Evolutionary conservation across 2,888 invertebrate species (phyloP).

Genomic region (Tiphia femorata): DNA sequence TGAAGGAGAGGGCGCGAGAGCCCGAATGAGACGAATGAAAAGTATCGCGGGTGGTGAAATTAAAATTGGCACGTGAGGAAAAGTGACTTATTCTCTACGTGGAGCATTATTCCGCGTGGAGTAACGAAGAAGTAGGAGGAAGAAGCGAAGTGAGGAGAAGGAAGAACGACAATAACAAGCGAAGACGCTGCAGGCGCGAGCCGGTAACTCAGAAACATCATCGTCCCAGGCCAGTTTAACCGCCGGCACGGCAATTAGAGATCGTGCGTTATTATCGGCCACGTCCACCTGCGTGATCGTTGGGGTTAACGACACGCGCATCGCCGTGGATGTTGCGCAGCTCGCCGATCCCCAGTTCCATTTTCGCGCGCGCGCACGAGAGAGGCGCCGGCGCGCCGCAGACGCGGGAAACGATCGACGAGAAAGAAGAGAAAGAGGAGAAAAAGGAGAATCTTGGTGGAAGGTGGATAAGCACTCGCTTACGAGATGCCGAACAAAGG

Average conservation of each 20-base stretch:
- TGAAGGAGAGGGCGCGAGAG: not conserved
- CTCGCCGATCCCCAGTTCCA: not conserved
- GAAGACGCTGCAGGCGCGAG: too few species aligned
- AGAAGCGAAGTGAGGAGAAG: too few species aligned
- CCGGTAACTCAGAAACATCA: too few species aligned
- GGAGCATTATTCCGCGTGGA: too few species aligned
- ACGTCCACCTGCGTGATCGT: constrained; percentile 31
- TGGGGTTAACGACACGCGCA: constrained; percentile 37
- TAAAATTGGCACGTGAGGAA: too few species aligned
- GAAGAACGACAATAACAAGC: too few species aligned
- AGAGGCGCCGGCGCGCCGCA: not conserved
- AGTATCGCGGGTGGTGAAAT: too few species aligned
- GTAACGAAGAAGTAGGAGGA: too few species aligned
- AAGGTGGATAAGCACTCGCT: constrained; percentile 6
- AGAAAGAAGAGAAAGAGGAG: too few species aligned
- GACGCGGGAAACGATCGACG: constrained; percentile 6
- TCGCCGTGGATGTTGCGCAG: constrained; percentile 13
- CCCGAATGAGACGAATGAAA: too few species aligned
- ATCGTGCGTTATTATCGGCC: constrained; percentile 26
- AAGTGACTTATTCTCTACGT: too few species aligned
- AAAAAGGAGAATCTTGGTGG: too few species aligned
- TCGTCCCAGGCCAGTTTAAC: constrained; percentile 29
- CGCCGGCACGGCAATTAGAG: constrained; percentile 25
- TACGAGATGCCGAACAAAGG: constrained; percentile 10
- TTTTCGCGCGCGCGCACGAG: constrained; percentile 6